Base-by-base conservation (phyloP, 2,888 invertebrate genomes). In the Argyresthia goedartella region DNA sequence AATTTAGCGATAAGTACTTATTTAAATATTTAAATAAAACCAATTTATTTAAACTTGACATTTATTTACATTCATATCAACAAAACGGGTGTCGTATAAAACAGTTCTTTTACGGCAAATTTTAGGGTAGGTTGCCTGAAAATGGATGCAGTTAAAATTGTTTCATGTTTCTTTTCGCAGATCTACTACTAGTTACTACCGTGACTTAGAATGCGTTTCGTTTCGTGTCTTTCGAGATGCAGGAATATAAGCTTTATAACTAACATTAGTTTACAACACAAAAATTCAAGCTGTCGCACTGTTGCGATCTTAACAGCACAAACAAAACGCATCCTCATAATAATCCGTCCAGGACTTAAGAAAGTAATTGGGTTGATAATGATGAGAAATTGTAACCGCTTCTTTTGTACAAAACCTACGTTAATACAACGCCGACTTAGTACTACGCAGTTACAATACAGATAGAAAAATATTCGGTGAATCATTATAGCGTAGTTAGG, bases 41-140 rank as follows among this genome's bases (percentile, higher is more conserved):
- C 64, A 55, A 59, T 57, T 57, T 25, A 60, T 60, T 81, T 74
- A 72, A 81, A 87, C 87, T 87, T 86, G 86, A 87, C 87, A 87
- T 87, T 85, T 87, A 87, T 87, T 87, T 87, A 87, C 87, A 87
- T 87, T 80, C 76, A 87, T 85, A 81, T 86, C 84, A 87, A 87
- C 87, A 87, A 87, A 87, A 86, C 81, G 81, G 85, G 82, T 86
- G 86, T 86, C 86, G 87, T 87, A 87, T 86, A 87, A 87, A 87
- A 87, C 84, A 81, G 81, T 81, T 81, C 71, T 76, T 77, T 81
- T 67, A 65, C 64, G 64, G 66, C 62, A 67, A 70, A 74, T 73
- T 53, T 73, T 68, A 67, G 73, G 75, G 70, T 76, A 78, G 43
- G 52, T 84, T 82, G 84, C 84, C 70, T 76, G 69, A 71, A 75